Conservation (phyloP, 2,888 invertebrate genomes). For the Monoplex corrugatus region DNA sequence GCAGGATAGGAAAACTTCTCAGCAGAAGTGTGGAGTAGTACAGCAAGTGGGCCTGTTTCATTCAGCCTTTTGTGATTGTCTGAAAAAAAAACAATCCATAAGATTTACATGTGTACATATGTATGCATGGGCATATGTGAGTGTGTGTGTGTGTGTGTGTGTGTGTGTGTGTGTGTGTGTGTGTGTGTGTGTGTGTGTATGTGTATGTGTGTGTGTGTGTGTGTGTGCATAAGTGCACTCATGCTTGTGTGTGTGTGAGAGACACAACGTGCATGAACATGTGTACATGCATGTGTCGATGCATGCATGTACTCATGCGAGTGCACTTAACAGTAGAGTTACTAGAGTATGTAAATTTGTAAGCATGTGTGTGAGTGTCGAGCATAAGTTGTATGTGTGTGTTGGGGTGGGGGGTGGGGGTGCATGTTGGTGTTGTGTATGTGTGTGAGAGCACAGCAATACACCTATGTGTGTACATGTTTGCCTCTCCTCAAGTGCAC, state of each 20-base stretch:
- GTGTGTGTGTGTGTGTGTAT: background rate
- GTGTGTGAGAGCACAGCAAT: too few species aligned
- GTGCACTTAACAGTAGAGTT: background rate
- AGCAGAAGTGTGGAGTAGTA: slow-evolving; percentile 7
- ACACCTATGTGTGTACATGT: too few species aligned
- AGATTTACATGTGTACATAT: too few species aligned
- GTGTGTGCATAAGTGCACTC: background rate
- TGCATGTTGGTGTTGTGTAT: too few species aligned
- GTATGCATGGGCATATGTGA: too few species aligned
- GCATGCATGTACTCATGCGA: background rate
- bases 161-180: too few species aligned
- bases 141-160: background rate
- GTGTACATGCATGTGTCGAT: background rate
- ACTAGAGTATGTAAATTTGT: too few species aligned
- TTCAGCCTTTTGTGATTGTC: background rate
- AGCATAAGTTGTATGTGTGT: too few species aligned
- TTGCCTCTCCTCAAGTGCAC: too few species aligned
- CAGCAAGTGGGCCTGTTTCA: background rate
- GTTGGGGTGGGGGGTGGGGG: too few species aligned
- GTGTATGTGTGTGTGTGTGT: background rate
- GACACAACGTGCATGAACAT: too few species aligned
- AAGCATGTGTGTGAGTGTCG: background rate
- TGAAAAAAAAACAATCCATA: too few species aligned
- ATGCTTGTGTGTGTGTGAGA: slow-evolving; percentile 6
- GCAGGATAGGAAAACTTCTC: background rate